Evolutionary conservation across 2,888 invertebrate genomes (phyloP).

Genomic region (Holacanthella duospinosa): DNA sequence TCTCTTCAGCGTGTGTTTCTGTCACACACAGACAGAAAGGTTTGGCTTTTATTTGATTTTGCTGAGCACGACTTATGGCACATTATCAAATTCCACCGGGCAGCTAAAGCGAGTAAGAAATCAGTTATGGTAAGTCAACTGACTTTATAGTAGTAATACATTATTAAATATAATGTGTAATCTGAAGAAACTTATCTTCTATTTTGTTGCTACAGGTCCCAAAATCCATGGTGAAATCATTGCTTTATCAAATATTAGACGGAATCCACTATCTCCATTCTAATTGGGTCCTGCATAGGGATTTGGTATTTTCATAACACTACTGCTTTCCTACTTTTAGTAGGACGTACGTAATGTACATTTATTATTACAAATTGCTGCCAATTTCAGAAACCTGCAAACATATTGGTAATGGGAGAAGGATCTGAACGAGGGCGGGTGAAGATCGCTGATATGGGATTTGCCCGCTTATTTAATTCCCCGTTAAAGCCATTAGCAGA

Average conservation of each 20-base stretch:
- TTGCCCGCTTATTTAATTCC: conserved; percentile 93
- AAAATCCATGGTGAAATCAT: conserved; percentile 93
- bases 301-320: conserved; percentile 59
- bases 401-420: conserved; percentile 98
- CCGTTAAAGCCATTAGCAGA: conserved; percentile 95
- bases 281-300: conserved; percentile 97
- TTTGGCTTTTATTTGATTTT: conserved; percentile 94
- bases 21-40: conserved; percentile 91
- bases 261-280: conserved; percentile 98
- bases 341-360: not conserved
- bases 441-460: conserved; percentile 99
- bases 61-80: conserved; percentile 99
- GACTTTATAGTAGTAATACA: too few species aligned
- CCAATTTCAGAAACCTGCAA: conserved; percentile 75
- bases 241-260: conserved; percentile 94
- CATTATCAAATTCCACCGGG: conserved; percentile 96
- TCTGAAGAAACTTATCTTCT: too few species aligned
- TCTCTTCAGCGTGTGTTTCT: conserved; percentile 91
- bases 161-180: not conserved
- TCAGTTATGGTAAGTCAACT: conserved; percentile 66
- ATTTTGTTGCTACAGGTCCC: too few species aligned
- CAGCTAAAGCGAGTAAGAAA: conserved; percentile 94
- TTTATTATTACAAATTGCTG: too few species aligned
- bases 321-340: not conserved
- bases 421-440: conserved; percentile 91